Conservation (phyloP, 2,797 vertebrate species). For the Brotogeris chrysoptera region DNA sequence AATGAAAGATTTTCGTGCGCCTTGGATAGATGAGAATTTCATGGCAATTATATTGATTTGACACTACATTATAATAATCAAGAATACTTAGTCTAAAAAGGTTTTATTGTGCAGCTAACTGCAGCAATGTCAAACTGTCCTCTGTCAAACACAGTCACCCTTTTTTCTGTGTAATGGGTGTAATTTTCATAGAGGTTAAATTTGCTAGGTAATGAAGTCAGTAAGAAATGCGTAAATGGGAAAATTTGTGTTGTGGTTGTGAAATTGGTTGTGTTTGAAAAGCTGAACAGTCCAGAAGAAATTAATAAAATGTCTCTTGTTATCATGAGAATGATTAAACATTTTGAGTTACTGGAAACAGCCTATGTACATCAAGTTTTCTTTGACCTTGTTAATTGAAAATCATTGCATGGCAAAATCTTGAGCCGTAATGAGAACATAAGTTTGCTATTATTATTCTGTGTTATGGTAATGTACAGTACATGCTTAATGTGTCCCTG, state of each 20-base stretch:
- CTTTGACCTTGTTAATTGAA: background rate
- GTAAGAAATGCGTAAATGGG: background rate
- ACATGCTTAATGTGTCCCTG: background rate
- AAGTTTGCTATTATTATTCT: background rate
- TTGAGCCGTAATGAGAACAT: background rate
- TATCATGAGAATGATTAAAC: background rate
- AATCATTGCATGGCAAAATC: background rate
- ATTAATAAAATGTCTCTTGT: background rate
- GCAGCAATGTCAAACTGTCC: background rate
- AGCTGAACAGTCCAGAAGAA: background rate
- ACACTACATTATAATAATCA: background rate
- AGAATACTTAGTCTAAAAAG: background rate
- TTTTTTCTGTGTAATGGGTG: background rate
- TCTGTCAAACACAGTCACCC: background rate
- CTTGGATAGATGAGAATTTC: background rate
- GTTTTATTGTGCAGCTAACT: background rate
- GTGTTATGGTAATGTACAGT: background rate
- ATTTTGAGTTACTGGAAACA: background rate
- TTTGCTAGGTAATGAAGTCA: background rate
- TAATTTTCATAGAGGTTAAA: background rate
- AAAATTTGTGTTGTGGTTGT: background rate
- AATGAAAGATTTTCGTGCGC: background rate
- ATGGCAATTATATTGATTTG: background rate
- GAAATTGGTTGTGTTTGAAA: background rate
- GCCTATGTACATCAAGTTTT: background rate